Conservation (phyloP, 2,888 invertebrate species). For the Eucriotettix oculatus region DNA sequence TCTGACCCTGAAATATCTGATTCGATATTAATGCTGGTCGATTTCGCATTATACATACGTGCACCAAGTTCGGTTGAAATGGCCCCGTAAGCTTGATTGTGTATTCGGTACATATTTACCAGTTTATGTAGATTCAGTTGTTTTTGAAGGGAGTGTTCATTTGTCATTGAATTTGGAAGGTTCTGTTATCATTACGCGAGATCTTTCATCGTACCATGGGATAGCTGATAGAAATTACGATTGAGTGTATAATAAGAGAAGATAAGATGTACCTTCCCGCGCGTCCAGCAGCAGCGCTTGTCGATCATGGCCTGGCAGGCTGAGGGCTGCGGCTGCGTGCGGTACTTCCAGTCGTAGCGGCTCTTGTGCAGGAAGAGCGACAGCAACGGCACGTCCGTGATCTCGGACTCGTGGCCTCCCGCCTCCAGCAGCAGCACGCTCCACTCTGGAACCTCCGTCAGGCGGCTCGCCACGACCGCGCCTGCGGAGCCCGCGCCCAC, state of each 20-base stretch:
- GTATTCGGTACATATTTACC: too few species aligned
- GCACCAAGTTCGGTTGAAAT: too few species aligned
- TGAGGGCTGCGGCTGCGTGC: conserved; percentile 65
- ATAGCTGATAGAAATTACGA: neutral
- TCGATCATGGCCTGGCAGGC: conserved; percentile 80
- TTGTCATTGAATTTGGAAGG: too few species aligned
- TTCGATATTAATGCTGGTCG: too few species aligned
- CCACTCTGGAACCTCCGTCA: conserved; percentile 63
- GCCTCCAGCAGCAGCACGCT: conserved; percentile 66
- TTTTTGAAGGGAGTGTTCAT: too few species aligned
- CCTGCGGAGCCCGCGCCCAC: conserved; percentile 77
- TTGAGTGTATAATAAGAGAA: too few species aligned
- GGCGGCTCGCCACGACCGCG: conserved; percentile 58
- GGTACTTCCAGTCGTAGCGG: conserved; percentile 67
- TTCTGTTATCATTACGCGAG: too few species aligned
- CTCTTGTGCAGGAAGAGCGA: conserved; percentile 79
- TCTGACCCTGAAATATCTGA: too few species aligned
- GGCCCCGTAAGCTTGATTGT: too few species aligned
- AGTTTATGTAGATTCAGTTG: too few species aligned
- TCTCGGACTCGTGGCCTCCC: conserved; percentile 74
- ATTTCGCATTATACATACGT: too few species aligned
- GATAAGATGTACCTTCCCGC: conserved; percentile 71
- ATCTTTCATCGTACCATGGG: too few species aligned
- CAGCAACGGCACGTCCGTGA: conserved; percentile 72
- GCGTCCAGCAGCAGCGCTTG: conserved; percentile 72